A percentile compares a stretch with the other conserved stretches of the same genome.
Conservation (phyloP, 1,140 invertebrate genomes). For the Eumaeus atala region DNA sequence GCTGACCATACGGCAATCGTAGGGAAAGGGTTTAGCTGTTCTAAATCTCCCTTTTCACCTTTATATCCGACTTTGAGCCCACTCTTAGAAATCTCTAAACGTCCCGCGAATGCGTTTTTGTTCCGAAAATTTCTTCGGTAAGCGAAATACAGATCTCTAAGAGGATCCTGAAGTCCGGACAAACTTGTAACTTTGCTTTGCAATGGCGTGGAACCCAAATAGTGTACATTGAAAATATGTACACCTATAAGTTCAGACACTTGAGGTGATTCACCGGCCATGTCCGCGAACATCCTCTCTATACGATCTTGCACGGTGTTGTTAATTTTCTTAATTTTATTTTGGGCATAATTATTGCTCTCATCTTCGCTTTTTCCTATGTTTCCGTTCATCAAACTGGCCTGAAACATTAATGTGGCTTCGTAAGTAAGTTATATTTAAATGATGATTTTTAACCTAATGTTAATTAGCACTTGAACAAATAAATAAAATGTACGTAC, state of each 20-base stretch:
- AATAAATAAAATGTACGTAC: too few relatives aligned
- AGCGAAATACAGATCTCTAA: conserved; percentile 85
- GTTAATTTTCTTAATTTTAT: conserved; percentile 63
- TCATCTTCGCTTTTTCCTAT: conserved; percentile 60
- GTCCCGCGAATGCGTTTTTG: conserved; percentile 71
- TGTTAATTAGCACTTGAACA: too few relatives aligned
- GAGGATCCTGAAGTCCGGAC: conserved; percentile 85
- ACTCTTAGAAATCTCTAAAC: conserved; percentile 81
- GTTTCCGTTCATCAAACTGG: conserved; percentile 44
- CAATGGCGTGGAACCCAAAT: conserved; percentile 86
- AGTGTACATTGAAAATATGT: conserved; percentile 83
- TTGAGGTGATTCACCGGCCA: conserved; percentile 78
- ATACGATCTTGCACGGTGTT: conserved; percentile 89
- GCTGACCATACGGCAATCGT: conserved; percentile 94
- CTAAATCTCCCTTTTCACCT: conserved; percentile 72
- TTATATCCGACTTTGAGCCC: conserved; percentile 80
- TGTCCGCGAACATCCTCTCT: conserved; percentile 89
- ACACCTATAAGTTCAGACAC: conserved; percentile 65
- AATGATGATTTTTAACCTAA: background rate
- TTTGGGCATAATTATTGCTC: conserved; percentile 53
- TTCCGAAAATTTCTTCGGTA: conserved; percentile 74
- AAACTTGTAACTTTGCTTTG: conserved; percentile 87
- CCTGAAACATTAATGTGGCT: conserved; percentile 31
- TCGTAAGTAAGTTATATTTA: background rate
- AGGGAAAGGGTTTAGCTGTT: conserved; percentile 85